Evolutionary conservation across 2,797 vertebrate species (phyloP).

Genomic region (Fundulus diaphanus): DNA sequence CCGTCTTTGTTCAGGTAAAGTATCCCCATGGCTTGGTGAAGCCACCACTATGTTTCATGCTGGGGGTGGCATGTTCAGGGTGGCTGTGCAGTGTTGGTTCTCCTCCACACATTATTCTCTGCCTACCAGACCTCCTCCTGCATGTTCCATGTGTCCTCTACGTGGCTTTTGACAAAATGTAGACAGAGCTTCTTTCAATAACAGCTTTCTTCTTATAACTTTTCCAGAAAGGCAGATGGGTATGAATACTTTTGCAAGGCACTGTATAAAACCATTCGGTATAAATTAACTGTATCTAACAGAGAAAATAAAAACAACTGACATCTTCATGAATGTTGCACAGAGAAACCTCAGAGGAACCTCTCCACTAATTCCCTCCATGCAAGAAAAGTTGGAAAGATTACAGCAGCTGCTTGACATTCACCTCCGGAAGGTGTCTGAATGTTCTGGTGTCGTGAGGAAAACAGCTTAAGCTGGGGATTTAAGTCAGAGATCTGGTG

Average conservation of each 20-base stretch:
- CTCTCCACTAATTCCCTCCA: not conserved
- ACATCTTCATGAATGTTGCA: not conserved
- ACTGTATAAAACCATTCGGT: not conserved
- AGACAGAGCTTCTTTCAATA: not conserved
- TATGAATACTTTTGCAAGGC: conserved; percentile 3
- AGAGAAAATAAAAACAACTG: not conserved
- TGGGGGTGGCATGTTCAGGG: too few relatives aligned
- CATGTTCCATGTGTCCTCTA: not conserved
- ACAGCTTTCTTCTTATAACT: not conserved
- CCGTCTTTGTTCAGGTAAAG: not conserved
- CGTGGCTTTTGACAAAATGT: not conserved
- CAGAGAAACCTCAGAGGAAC: not conserved
- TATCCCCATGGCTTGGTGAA: not conserved
- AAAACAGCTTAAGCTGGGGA: not conserved
- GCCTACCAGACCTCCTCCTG: not conserved
- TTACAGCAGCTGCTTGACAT: not conserved
- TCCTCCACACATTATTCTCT: not conserved
- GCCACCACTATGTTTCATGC: too few relatives aligned
- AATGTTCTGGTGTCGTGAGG: not conserved
- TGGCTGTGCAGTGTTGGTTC: too few relatives aligned
- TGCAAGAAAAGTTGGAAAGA: not conserved
- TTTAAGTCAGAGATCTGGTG: not conserved
- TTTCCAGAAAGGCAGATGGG: not conserved
- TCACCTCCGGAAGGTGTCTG: not conserved
- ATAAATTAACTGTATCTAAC: not conserved